Evolutionary conservation across 2,113 vertebrate genomes (phyloP), one percentile per base, ranked within the genome.

Genomic region (Nothoprocta perdicaria): DNA sequence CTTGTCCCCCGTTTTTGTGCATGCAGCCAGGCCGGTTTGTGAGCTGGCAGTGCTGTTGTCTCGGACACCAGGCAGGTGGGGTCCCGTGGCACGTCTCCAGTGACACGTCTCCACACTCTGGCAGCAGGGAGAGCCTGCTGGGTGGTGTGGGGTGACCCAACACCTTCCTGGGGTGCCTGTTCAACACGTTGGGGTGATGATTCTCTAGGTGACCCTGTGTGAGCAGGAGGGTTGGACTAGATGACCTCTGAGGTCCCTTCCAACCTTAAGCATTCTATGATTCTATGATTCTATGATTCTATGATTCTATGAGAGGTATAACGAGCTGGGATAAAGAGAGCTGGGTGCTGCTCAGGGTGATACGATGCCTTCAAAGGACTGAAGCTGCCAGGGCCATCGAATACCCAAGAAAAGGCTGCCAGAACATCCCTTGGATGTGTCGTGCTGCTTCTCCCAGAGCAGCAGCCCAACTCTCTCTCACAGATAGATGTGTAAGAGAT

Each of bases 401-500:
- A 12, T 16, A 76, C 27, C 3, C 6, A 8, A 27, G 16, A 11
- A 4, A 43, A n/a, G 58, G 41, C 35, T 80, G 27, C 21, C 58
- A 68, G 60, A 69, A 26, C 29, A 53, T 61, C 45, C 26, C 45
- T 43, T n/a, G 45, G 29, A 26, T 69, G 17, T 50, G 48, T 33
- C 0, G 0, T 29, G 12, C 23, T 80, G 40, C 35, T 58, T 71
- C 41, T n/a, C 16, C 84, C 40, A 1, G 0, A 40, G 29, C 43
- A 1, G 17, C 22, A 58, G 26, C 33, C 62, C 16, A 40, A 58
- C 52, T 7, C 17, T 75, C 18, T 33, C 1, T 0, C 45, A 40
- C 17, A 41, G 40, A 24, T 6, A 65, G 15, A 6, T 53, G 67
- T n/a, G 48, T 26, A 57, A 53, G 82, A 31, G 22, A 33, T 40